Conservation (phyloP, 2,797 vertebrate genomes). For the Furcifer pardalis region DNA sequence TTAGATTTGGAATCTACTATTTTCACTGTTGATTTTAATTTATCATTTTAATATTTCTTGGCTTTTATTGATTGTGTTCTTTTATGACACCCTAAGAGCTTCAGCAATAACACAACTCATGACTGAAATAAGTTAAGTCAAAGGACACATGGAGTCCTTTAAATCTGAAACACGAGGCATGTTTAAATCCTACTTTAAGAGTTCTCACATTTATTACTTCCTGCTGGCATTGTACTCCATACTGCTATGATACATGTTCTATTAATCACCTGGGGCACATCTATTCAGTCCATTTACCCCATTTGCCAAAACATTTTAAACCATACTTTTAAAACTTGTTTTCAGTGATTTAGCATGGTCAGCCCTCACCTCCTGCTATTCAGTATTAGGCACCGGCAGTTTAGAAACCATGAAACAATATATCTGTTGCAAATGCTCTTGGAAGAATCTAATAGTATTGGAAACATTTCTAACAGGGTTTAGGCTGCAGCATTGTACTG, state of each 20-base stretch:
- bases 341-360: neutral
- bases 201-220: neutral
- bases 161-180: neutral
- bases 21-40: neutral
- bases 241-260: neutral
- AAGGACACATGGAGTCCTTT: neutral
- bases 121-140: neutral
- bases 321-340: too few species aligned
- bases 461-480: too few species aligned
- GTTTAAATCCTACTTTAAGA: neutral
- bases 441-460: too few species aligned
- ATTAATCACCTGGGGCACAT: neutral
- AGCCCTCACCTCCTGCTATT: neutral
- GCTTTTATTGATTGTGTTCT: neutral
- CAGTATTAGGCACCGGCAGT: neutral
- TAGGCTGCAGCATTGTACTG: too few species aligned
- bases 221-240: neutral
- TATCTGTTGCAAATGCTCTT: too few species aligned
- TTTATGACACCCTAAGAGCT: neutral
- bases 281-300: neutral
- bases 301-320: neutral
- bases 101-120: neutral
- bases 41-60: neutral
- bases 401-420: neutral
- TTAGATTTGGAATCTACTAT: neutral